A percentile compares a stretch with the other conserved stretches of the same genome.
phyloP scores from a whole-genome alignment of 2,797 vertebrate genomes.

The Pseudochaenichthys georgianus region DNA sequence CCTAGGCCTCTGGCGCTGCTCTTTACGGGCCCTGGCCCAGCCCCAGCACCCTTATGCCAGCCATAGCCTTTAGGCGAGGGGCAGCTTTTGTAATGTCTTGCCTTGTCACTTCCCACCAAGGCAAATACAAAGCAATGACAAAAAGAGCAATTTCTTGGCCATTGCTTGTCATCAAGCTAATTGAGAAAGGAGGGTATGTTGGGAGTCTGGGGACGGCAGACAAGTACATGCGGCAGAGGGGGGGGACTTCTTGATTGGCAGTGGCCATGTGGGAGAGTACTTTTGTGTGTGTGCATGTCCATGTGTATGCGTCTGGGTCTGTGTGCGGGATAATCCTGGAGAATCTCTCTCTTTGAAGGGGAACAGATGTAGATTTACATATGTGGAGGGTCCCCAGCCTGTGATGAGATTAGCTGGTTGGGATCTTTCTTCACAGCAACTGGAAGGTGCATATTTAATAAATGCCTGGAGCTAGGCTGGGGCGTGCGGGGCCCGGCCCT shows the following conservation, averaged over 20 bases:
- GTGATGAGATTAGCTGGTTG: slow-evolving; percentile 98
- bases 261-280: slow-evolving; percentile 86
- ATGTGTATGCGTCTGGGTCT: slow-evolving; percentile 66
- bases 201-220: slow-evolving; percentile 85
- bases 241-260: slow-evolving; percentile 87
- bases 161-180: slow-evolving; percentile 88
- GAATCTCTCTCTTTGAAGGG: slow-evolving; percentile 95
- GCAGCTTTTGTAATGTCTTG: slow-evolving; percentile 85
- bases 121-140: slow-evolving; percentile 90
- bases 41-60: slow-evolving; percentile 75
- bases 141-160: slow-evolving; percentile 91
- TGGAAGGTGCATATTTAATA: slow-evolving; percentile 99
- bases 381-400: slow-evolving; percentile 96
- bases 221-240: slow-evolving; percentile 74
- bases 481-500: slow-evolving; percentile 86
- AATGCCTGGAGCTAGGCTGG: slow-evolving; percentile 93
- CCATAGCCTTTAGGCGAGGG: slow-evolving; percentile 84
- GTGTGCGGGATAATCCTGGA: slow-evolving; percentile 91
- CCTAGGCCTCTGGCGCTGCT: slow-evolving; percentile 80
- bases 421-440: slow-evolving; percentile 90
- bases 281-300: slow-evolving; percentile 63
- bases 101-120: slow-evolving; percentile 86
- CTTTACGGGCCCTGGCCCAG: slow-evolving; percentile 77
- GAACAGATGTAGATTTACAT: slow-evolving; percentile 99
- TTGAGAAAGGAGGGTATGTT: slow-evolving; percentile 79